Evolutionary conservation across 2,888 invertebrate genomes (phyloP).

Genomic region (Gortyna flavago): DNA sequence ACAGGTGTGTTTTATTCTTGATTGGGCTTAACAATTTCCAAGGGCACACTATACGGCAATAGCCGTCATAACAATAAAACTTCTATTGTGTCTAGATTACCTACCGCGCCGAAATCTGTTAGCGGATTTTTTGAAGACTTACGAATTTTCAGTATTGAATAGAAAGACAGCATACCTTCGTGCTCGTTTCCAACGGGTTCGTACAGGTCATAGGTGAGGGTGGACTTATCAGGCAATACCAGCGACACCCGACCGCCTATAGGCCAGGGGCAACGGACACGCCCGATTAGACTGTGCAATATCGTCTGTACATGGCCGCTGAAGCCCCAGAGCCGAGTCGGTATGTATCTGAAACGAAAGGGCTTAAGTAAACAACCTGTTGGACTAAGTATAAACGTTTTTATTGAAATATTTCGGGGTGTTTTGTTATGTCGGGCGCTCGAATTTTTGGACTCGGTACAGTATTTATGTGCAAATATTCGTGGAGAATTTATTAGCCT

Average conservation of each 20-base stretch:
- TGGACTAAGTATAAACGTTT: constrained; percentile 3
- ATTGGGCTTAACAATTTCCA: neutral
- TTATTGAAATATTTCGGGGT: constrained; percentile 4
- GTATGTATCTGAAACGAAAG: constrained; percentile 93
- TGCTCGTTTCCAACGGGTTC: constrained; percentile 93
- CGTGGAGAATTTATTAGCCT: neutral
- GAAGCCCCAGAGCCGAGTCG: constrained; percentile 98
- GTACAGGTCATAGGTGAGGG: constrained; percentile 97
- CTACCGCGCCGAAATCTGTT: no score
- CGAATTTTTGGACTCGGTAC: constrained; percentile 3
- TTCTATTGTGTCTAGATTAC: no score
- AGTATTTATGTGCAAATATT: neutral
- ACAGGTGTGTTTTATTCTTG: neutral
- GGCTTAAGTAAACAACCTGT: constrained; percentile 29
- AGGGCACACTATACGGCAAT: no score
- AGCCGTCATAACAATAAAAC: no score
- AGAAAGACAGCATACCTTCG: constrained; percentile 89
- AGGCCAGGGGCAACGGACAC: constrained; percentile 97
- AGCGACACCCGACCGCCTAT: constrained; percentile 95
- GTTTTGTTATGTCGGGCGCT: constrained; percentile 4
- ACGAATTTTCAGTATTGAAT: neutral
- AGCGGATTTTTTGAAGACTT: neutral
- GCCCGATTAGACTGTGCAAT: constrained; percentile 96
- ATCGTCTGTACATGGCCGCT: constrained; percentile 98
- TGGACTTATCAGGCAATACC: constrained; percentile 95